Base-by-base conservation (phyloP, 1,140 invertebrate species). In the Drosophila eugracilis region DNA sequence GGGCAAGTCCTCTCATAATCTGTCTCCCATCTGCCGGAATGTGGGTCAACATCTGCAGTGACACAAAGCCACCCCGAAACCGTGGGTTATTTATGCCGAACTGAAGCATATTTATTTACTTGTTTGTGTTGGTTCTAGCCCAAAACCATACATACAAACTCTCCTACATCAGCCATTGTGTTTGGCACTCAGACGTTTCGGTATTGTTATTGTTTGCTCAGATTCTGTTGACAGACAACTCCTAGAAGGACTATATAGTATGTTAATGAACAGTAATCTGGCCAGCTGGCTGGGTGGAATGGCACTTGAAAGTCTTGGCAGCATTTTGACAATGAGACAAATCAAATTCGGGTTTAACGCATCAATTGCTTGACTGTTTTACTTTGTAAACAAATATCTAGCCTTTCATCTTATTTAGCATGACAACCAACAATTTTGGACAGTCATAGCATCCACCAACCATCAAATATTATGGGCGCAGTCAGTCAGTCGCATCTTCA, bases 241-340 rank as follows among this genome's bases (percentile, higher is more conserved):
- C 60, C 30, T 49, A 10, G 12, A n/a, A 36, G 21, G 48, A 22
- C 42, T 47, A 14, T 14, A 63, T n/a, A 36, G 49, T 75, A 85
- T 85, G 71, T 67, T 84, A 84, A 84, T 84, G 75, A 84, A 67
- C 78, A 53, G 67, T 67, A 67, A 80, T 70, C 73, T 62, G 37
- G 28, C 39, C 17, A 36, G 57, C 69, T 73, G 12, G 12, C 14
- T 21, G 15, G 17, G 24, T 26, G 22, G 26, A 21, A 34, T 17
- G 47, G 19, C 37, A 59, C 67, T 81, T 60, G 62, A 81, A 77
- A 83, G 69, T 50, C 44, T 17, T 24, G 21, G 22, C 15, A 30
- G 19, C 54, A 5, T 47, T 70, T 73, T 62, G 44, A 83, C 62
- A 79, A 75, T 59, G 55, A 60, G 52, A 75, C 55, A 84, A 84